Evolutionary conservation across 2,797 vertebrate species (phyloP), one percentile per base, ranked within the genome.

Genomic region (Schizopygopsis malacanthus): DNA sequence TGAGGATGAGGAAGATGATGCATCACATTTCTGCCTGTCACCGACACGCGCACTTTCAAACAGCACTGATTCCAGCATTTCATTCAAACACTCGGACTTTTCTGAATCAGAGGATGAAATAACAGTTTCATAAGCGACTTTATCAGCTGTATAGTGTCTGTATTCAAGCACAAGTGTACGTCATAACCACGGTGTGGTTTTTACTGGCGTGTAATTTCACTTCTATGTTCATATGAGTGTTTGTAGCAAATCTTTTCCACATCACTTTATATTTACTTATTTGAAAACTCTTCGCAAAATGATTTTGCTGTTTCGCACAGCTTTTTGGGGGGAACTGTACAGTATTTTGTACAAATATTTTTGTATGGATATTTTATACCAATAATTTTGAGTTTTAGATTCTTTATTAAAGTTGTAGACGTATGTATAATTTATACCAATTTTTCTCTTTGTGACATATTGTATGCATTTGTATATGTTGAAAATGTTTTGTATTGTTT

Each of bases 341-440:
- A 93, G 95, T 95, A 96, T 96, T 97, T 96, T 98, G 97, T 98
- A 98, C 96, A 96, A 94, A 93, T 93, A 89, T 89, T 91, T 94
- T 94, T 95, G 97, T 98, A 98, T 97, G 97, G 96, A 96, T 92
- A 96, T 98, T 98, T 96, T 97, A 98, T 96, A 96, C 96, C 96
- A 97, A 97, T 94, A 95, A 94, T 95, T 96, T 94, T 95, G 93
- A 94, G 92, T 95, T 96, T 90, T 93, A 95, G 93, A 94, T 92
- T 91, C 90, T 92, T 96, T 94, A 83, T 83, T 75, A 93, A 91
- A 91, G 91, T 63, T 91, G 91, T 96, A 97, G 96, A 91, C 94
- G 93, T 94, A 95, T 95, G 93, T 95, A 96, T 99, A 98, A 99
- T 96, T 99, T 99, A 99, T 99, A 96, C 95, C 94, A 90, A 97